phyloP scores from a whole-genome alignment of 1,140 invertebrate genomes.

The Drosophila pruinosa region DNA sequence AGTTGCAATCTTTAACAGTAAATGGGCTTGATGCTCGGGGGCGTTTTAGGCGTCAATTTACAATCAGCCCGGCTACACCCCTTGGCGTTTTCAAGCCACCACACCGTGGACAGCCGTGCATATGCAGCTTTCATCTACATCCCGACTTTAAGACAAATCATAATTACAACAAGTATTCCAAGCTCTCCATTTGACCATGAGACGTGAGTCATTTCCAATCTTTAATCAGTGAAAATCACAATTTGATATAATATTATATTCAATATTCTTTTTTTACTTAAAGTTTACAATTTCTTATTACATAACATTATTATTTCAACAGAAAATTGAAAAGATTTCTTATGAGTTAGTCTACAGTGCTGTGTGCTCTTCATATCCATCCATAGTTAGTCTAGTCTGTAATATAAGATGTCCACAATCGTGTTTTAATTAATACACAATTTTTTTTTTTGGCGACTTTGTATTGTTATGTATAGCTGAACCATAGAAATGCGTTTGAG shows the following conservation, averaged over 20 bases:
- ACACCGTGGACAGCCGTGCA: background rate
- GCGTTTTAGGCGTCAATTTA: slow-evolving; percentile 71
- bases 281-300: too few species aligned
- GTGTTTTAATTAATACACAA: too few species aligned
- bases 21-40: slow-evolving; percentile 64
- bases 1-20: slow-evolving; percentile 9
- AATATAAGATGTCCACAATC: too few species aligned
- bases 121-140: slow-evolving; percentile 18
- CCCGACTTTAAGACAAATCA: slow-evolving; percentile 44
- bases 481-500: too few species aligned
- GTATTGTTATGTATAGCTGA: too few species aligned
- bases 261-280: too few species aligned
- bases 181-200: background rate
- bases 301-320: too few species aligned
- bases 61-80: slow-evolving; percentile 62
- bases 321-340: too few species aligned
- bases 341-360: too few species aligned
- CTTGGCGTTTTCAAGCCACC: slow-evolving; percentile 57
- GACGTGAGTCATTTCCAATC: background rate
- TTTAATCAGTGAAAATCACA: background rate
- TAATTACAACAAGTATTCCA: slow-evolving; percentile 55
- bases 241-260: background rate
- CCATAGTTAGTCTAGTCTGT: too few species aligned
- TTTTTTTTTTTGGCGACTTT: too few species aligned
- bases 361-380: too few species aligned